Evolutionary conservation across 2,797 vertebrate genomes (phyloP), one percentile per base, ranked within the genome.

Genomic region (Chromis chromis): DNA sequence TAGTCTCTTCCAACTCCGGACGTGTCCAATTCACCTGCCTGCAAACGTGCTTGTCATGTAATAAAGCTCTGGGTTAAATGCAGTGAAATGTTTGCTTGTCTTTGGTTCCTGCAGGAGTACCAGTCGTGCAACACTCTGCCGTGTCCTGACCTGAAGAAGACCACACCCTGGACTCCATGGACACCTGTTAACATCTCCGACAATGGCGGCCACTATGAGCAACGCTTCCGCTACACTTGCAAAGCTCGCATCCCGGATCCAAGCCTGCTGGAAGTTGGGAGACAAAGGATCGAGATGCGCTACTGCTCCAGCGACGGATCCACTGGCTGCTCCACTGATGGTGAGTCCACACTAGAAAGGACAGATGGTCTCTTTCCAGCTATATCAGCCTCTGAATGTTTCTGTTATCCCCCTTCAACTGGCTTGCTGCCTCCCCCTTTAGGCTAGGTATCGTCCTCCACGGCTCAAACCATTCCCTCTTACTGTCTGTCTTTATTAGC

Each of bases 161-260:
- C 97, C 36, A 99, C 98, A 0, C 97, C 98, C 1, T 99, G 98
- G 98, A 99, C 97, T 0, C 98, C 98, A 0, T 99, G 98, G 98
- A 97, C 96, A 0, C 98, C 97, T 0, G 98, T 99, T 81, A 99
- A 99, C 90, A 99, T 99, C 86, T 98, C 98, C 0, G 98, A 99
- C 93, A 99, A 98, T 0, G 98, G 98, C 0, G 98, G 97, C 1
- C 97, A 99, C 90, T 99, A 99, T 0, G 98, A 99, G 84, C 97
- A 99, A 57, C 94, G 98, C 0, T 99, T 99, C 93, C 94, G 98
- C 19, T 99, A 99, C 90, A 99, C 98, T 0, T 99, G 98, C 93
- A 98, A 97, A 82, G 97, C 98, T 0, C 96, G 96, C 11, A 92
- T 99, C 81, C 94, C 97, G 0, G 97, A 99, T 49, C 95, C 96